Evolutionary conservation across 2,888 invertebrate genomes (phyloP).

Genomic region (Drosophila hamatofila): DNA sequence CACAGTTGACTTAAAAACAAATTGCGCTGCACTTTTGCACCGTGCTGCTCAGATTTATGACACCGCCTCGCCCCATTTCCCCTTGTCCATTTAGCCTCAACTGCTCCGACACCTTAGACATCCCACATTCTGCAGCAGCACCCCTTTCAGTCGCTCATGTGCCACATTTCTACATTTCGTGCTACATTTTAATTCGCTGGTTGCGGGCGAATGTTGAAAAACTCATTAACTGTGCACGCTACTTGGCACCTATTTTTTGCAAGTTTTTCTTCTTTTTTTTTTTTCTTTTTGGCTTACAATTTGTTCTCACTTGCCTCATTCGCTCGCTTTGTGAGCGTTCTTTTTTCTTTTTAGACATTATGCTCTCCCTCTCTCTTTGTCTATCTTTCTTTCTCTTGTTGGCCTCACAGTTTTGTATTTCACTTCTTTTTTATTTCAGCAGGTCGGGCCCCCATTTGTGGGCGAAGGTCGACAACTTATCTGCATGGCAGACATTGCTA

Average conservation of each 20-base stretch:
- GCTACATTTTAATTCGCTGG: slow-evolving; percentile 72
- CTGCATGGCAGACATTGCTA: slow-evolving; percentile 66
- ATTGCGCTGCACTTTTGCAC: slow-evolving; percentile 74
- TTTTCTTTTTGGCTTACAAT: slow-evolving; percentile 51
- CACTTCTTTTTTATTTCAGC: slow-evolving; percentile 13
- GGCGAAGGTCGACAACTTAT: slow-evolving; percentile 78
- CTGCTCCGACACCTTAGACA: slow-evolving; percentile 25
- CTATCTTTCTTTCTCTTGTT: neutral
- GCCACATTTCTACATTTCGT: slow-evolving; percentile 74
- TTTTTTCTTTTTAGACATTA: slow-evolving; percentile 30
- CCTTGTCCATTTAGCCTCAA: slow-evolving; percentile 18
- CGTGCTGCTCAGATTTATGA: slow-evolving; percentile 66
- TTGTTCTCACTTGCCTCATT: slow-evolving; percentile 53
- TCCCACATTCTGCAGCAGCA: slow-evolving; percentile 5
- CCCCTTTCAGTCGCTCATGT: slow-evolving; percentile 40
- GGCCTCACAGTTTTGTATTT: neutral
- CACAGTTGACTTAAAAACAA: slow-evolving; percentile 71
- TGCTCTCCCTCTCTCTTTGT: neutral
- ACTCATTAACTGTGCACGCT: slow-evolving; percentile 81
- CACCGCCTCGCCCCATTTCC: slow-evolving; percentile 53
- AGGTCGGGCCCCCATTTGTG: slow-evolving; percentile 51
- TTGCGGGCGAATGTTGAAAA: slow-evolving; percentile 60
- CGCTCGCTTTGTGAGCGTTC: slow-evolving; percentile 48
- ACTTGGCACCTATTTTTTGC: slow-evolving; percentile 74
- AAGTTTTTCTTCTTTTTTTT: slow-evolving; percentile 24